Conservation (phyloP, 2,888 invertebrate species). For the Drosophila flavopinicola region DNA sequence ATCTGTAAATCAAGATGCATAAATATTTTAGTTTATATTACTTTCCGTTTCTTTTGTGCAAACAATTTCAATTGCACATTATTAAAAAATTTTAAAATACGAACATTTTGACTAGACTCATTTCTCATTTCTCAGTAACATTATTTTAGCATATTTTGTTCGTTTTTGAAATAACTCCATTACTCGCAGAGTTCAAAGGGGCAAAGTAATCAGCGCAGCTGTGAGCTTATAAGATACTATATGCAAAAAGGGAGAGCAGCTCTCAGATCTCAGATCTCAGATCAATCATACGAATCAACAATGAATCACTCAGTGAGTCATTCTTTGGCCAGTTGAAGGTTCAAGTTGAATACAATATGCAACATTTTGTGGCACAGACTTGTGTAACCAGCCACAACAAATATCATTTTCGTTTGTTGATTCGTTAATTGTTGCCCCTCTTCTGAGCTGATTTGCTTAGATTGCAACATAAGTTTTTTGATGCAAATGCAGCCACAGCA, state of each 20-base stretch:
- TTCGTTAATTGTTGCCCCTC: conserved; percentile 5
- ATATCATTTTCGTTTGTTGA: conserved; percentile 8
- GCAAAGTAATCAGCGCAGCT: conserved; percentile 7
- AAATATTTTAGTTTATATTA: no score
- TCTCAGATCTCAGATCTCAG: not conserved
- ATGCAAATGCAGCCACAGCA: not conserved
- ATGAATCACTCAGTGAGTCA: conserved; percentile 3
- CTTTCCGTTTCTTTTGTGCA: no score
- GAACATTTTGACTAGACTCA: no score
- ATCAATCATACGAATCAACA: conserved; percentile 1
- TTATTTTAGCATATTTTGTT: no score
- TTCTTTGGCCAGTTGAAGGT: not conserved
- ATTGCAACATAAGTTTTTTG: conserved; percentile 4
- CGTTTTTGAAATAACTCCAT: no score
- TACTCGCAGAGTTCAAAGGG: not conserved
- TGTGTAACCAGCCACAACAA: not conserved
- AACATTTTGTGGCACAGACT: conserved; percentile 18
- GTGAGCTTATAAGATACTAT: not conserved
- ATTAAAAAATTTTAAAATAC: no score
- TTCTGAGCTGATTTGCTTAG: not conserved
- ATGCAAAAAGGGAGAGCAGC: conserved; percentile 4
- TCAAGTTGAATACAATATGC: conserved; percentile 18
- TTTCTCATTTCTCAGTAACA: no score
- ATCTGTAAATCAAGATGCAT: no score
- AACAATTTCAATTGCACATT: no score